These are phyloP conservation scores for Solenopsis invicta DNA, from an alignment of 1,140 invertebrate genomes.

Conservation along the genomic window DNA sequence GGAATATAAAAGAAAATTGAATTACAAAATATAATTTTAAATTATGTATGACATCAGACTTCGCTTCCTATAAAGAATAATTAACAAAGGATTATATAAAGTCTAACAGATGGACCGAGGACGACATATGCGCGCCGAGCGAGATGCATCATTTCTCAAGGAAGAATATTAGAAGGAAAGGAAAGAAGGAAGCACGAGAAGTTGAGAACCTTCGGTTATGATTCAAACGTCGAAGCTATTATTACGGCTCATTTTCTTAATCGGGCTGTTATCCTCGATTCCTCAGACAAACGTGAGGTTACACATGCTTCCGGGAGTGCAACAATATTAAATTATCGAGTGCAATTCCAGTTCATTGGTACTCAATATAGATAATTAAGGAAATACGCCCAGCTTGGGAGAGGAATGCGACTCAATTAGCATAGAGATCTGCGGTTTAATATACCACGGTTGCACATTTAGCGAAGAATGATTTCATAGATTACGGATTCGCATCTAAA, in stretches of 20 bases:
- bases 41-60: not conserved
- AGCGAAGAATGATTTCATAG: not conserved
- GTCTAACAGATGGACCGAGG: not conserved
- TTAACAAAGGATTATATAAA: not conserved
- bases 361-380: conserved; percentile 24
- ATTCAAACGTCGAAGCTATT: conserved; percentile 32
- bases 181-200: not conserved
- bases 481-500: not conserved
- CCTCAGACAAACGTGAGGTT: conserved; percentile 24
- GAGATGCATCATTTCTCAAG: not conserved
- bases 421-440: not conserved
- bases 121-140: not conserved
- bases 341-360: conserved; percentile 14
- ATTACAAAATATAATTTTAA: not conserved
- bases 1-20: conserved; percentile 7
- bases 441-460: not conserved
- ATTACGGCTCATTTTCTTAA: conserved; percentile 46
- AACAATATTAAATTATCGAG: conserved; percentile 42
- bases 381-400: not conserved
- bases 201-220: conserved; percentile 33
- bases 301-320: conserved; percentile 4
- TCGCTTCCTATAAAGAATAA: not conserved
- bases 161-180: not conserved
- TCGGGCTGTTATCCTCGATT: conserved; percentile 44
- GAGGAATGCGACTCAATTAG: conserved; percentile 24